Evolutionary conservation across 2,888 invertebrate species (phyloP), one percentile per base, ranked within the genome.

Genomic region (Monochamus alternatus): DNA sequence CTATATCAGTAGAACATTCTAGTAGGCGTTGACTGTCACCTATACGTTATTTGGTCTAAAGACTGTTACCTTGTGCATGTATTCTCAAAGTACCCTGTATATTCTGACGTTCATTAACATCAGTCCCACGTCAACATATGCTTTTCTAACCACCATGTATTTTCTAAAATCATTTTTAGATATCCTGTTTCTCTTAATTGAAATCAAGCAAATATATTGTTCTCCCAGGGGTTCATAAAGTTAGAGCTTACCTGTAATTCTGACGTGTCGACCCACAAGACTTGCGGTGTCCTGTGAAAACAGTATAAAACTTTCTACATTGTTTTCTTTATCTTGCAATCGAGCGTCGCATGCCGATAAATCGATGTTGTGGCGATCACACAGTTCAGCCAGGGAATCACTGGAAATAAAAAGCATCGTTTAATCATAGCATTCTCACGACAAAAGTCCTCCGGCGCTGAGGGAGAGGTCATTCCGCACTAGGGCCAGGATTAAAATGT

Each of bases 351-450:
- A 91, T 68, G 88, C 87, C 75, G 90, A 90, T 74, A 93, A 85
- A 86, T 93, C 92, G 79, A 94, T 90, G 81, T 94, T 93, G 63
- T 94, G 91, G 78, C 92, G 90, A 80, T 93, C 93, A 86, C 95
- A 92, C 65, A 92, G 90, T 80, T 91, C 91, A 72, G 90, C 89
- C 73, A 95, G 87, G 52, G 93, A 92, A 83, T 94, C 94, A 75
- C 94, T 94, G 89, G 65, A 90, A 71, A 71, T 52, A 71, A 51
- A 71, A 71, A 71, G 52, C 47, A 14, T 38, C 55, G 9, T 58
- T 58, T 44, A 68, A 44, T 58, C 59, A 52, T 51, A 52, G 64
- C 44, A 64, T 30, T 47, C 47, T 47, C 22, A 30, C 64, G 12
- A 30, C 31, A 66, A 66, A 22, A 55, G 64, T 30, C 30, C 47